Evolutionary conservation across 2,888 invertebrate species (phyloP), one percentile per base, ranked within the genome.

Genomic region (Crocallis elinguaria): DNA sequence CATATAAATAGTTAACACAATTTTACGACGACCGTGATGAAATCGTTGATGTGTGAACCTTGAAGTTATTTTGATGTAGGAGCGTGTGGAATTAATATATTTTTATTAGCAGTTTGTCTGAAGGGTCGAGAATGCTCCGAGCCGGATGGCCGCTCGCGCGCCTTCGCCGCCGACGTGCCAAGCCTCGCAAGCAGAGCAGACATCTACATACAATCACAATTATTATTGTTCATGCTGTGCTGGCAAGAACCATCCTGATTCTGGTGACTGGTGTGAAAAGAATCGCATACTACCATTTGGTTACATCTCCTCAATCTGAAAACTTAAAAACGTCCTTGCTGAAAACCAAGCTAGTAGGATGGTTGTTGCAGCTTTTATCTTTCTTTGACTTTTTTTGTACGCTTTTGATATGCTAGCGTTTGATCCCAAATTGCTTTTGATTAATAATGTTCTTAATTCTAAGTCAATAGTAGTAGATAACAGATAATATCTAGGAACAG

Each of bases 141-240:
- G 71, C 74, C 79, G 80, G 79, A 79, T 77, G 77, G 71, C 62
- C 58, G 52, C 57, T 56, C 63, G 56, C 71, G 66, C 69, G 64
- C 63, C 66, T 68, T 48, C 42, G 51, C 42, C 67, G 64, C 42
- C 67, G 64, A 80, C 81, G 79, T 81, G 81, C 67, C 48, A 50
- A 19, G 80, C 62, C 64, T 80, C 56, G 66, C 71, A 73, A 80
- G 60, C 59, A 64, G 56, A 32, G 44, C 35, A 32, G 16, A 11
- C 45, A 55, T 55, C 57, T 60, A 57, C 61, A 64, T 64, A 60
- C 59, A 56, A 62, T 60, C 50, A 61, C 55, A 44, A 46, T 49
- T 49, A 63, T 60, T 50, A 57, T 60, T 57, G 50, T 44, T 41
- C 36, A 49, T 37, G 32, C 49, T 58, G 56, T 54, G 38, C 38